These are phyloP conservation scores for Lepeophtheirus nordmannii DNA, from an alignment of 2,888 invertebrate species.

Conservation along the genomic window DNA sequence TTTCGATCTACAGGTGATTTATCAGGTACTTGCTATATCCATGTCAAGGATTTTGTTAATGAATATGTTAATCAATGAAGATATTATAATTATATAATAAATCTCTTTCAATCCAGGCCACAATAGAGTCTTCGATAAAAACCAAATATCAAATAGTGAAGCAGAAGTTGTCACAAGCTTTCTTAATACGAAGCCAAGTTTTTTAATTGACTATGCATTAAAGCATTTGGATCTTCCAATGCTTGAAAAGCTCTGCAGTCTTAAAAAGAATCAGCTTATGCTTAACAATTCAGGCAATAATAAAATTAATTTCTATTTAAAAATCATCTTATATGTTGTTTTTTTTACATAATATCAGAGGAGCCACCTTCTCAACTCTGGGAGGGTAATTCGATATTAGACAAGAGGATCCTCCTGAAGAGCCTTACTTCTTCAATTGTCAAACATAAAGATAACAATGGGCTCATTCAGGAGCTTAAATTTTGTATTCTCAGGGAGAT, in stretches of 20 bases:
- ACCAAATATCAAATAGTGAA: background rate
- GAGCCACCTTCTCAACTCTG: background rate
- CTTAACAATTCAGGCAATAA: conserved; percentile 29
- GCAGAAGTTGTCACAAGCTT: conserved; percentile 36
- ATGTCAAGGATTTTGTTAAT: no score
- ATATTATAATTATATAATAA: background rate
- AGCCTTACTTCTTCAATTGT: background rate
- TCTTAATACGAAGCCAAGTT: conserved; percentile 46
- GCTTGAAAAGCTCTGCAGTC: conserved; percentile 49
- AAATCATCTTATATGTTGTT: no score
- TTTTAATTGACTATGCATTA: conserved; percentile 48
- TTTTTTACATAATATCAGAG: background rate
- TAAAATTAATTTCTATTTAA: conserved; percentile 28
- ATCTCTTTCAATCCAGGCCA: background rate
- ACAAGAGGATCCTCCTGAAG: background rate
- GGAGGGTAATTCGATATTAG: background rate
- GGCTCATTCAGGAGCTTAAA: background rate
- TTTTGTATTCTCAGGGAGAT: background rate
- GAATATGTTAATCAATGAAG: no score
- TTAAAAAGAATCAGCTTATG: conserved; percentile 41
- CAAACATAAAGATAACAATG: background rate
- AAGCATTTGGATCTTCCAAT: conserved; percentile 47
- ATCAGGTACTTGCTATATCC: background rate
- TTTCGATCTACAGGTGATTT: background rate
- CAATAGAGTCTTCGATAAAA: background rate